phyloP scores from a whole-genome alignment of 1,140 invertebrate genomes.

The Sarcophaga bullata region DNA sequence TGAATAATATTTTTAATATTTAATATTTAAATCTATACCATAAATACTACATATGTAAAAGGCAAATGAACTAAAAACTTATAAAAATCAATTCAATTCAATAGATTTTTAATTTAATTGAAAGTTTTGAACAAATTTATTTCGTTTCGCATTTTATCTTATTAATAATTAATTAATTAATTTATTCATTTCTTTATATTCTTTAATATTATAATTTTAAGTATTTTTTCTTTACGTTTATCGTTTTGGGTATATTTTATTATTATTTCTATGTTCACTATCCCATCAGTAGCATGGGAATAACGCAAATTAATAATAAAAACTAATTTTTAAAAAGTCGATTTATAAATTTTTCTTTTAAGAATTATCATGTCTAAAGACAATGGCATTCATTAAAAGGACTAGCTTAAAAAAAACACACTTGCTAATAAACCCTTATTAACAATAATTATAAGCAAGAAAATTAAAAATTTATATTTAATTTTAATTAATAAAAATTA shows the following conservation, averaged over 20 bases:
- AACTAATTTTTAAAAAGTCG: background rate
- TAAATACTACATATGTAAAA: background rate
- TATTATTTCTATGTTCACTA: too few species aligned
- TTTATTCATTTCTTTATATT: too few species aligned
- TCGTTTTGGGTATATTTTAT: too few species aligned
- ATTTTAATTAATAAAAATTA: background rate
- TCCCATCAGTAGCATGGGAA: too few species aligned
- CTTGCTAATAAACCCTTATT: constrained; percentile 22
- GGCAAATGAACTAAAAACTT: background rate
- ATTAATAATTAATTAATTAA: too few species aligned
- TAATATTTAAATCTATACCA: background rate
- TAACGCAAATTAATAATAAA: background rate
- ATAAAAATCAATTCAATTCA: background rate
- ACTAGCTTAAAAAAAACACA: background rate
- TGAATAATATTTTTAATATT: too few species aligned
- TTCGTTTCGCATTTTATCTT: background rate
- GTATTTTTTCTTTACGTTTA: too few species aligned
- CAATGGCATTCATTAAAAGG: too few species aligned
- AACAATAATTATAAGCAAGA: background rate
- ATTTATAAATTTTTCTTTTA: too few species aligned
- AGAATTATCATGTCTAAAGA: too few species aligned
- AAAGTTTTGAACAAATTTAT: background rate
- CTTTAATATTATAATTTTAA: too few species aligned
- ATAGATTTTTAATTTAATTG: constrained; percentile 1
- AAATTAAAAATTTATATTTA: background rate